These are phyloP conservation scores for Lathamus discolor DNA, from an alignment of 2,113 vertebrate genomes.

Conservation along the genomic window DNA sequence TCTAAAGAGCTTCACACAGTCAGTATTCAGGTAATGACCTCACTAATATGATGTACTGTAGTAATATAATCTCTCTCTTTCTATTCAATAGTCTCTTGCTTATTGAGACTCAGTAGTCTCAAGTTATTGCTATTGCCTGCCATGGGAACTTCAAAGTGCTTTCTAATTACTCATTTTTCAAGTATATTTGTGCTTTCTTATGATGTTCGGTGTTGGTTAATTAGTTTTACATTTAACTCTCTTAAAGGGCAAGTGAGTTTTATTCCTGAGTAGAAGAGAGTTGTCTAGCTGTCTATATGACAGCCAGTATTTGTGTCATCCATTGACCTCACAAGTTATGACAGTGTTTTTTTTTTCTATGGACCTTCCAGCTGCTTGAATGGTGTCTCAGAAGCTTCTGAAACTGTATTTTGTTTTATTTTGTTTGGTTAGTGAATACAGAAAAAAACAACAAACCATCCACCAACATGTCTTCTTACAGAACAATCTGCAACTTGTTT, in stretches of 20 bases:
- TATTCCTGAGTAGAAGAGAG: background rate
- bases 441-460: accelerated
- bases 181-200: background rate
- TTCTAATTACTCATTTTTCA: background rate
- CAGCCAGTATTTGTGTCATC: background rate
- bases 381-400: background rate
- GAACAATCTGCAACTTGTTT: background rate
- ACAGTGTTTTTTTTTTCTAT: background rate
- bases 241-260: background rate
- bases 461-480: background rate
- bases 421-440: background rate
- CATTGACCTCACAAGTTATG: background rate
- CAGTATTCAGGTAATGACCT: background rate
- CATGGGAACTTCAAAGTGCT: background rate
- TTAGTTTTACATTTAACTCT: background rate
- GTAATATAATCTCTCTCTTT: background rate
- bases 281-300: background rate
- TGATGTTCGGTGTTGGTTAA: background rate
- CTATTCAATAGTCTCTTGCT: background rate
- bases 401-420: background rate
- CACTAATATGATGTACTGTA: background rate
- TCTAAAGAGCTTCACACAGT: background rate
- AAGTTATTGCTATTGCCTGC: background rate
- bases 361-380: background rate
- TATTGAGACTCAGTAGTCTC: background rate